These are phyloP conservation scores for Lithosia quadra DNA, from an alignment of 2,888 invertebrate genomes.

Conservation along the genomic window DNA sequence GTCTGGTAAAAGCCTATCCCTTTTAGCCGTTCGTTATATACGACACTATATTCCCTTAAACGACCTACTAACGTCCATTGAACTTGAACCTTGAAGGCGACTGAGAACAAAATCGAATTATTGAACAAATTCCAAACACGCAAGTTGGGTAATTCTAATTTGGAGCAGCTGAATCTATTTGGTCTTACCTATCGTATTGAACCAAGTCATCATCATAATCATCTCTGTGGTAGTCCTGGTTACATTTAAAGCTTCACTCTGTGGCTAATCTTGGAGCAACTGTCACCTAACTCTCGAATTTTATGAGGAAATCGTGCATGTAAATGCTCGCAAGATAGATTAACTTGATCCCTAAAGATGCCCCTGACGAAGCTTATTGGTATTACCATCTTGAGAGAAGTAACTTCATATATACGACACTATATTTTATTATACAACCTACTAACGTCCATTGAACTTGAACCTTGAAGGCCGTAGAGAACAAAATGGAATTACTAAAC, in stretches of 20 bases:
- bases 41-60: background rate
- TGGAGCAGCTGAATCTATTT: too few relatives aligned
- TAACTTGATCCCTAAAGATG: too few relatives aligned
- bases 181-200: too few relatives aligned
- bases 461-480: slow-evolving; percentile 9
- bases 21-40: background rate
- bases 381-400: too few relatives aligned
- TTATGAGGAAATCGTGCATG: too few relatives aligned
- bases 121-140: slow-evolving; percentile 31
- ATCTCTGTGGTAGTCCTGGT: too few relatives aligned
- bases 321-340: too few relatives aligned
- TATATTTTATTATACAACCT: slow-evolving; percentile 4
- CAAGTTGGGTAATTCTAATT: slow-evolving; percentile 18
- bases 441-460: slow-evolving; percentile 14
- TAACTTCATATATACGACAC: background rate
- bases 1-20: slow-evolving; percentile 1
- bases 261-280: too few relatives aligned
- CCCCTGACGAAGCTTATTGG: too few relatives aligned
- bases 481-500: slow-evolving; percentile 24
- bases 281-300: too few relatives aligned
- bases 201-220: too few relatives aligned
- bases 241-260: too few relatives aligned
- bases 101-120: slow-evolving; percentile 23
- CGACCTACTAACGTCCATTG: slow-evolving; percentile 7
- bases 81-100: slow-evolving; percentile 10